A percentile compares a stretch with the other conserved stretches of the same genome.
phyloP scores from a whole-genome alignment of 1,140 invertebrate genomes.

The Cydia amplana region DNA sequence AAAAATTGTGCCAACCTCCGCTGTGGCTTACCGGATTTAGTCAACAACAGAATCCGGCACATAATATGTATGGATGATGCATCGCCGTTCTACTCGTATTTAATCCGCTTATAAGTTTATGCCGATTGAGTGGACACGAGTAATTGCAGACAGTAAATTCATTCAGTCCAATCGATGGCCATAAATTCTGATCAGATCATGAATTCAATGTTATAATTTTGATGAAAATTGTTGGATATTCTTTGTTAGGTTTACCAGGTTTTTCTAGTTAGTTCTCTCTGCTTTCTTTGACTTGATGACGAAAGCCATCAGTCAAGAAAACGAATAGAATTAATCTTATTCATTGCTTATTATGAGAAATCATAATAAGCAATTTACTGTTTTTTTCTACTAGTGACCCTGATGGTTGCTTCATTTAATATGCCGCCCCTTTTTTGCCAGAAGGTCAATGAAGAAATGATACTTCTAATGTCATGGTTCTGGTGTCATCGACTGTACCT shows the following conservation, averaged over 20 bases:
- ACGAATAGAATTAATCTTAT: no score
- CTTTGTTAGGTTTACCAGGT: no score
- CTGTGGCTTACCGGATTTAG: conserved; percentile 6
- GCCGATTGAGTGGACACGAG: conserved; percentile 18
- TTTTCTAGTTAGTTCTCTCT: no score
- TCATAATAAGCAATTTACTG: no score
- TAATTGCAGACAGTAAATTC: conserved; percentile 31
- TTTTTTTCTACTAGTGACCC: no score
- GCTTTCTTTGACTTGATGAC: no score
- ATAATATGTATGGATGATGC: not conserved
- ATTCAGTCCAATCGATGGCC: conserved; percentile 17
- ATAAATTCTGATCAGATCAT: conserved; percentile 7
- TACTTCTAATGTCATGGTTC: not conserved
- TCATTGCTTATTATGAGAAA: no score
- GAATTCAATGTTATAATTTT: not conserved
- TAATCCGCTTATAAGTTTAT: conserved; percentile 30
- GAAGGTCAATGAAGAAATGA: not conserved
- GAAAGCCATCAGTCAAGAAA: no score
- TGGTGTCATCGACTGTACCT: not conserved
- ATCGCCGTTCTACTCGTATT: not conserved
- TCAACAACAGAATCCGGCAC: not conserved
- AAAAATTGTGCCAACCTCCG: not conserved
- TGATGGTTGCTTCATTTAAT: no score
- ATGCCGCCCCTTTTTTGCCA: not conserved
- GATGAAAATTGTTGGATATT: not conserved